Evolutionary conservation across 2,888 invertebrate genomes (phyloP), one percentile per base, ranked within the genome.

Genomic region (Drosophila paramelanica): DNA sequence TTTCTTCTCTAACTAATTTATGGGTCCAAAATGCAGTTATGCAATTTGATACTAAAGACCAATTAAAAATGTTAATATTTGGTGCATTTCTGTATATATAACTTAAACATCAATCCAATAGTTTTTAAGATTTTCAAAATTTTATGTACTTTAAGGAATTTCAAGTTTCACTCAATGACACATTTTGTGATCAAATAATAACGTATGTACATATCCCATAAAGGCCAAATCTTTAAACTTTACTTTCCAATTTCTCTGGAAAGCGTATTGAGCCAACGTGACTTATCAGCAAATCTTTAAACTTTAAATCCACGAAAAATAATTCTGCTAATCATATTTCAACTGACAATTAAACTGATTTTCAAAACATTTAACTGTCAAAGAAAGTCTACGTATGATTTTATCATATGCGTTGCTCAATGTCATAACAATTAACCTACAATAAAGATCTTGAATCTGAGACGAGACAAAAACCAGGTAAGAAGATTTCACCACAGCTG

Each of bases 381-480:
- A 88, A 87, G 87, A 85, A 85, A 85, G 90, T 89, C 66, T 49
- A 33, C 51, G 51, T 64, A 31, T 41, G 69, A 66, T 73, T 47
- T 42, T 42, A 70, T 61, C 75, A 66, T 67, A 55, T 67, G 69
- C 66, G 82, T 88, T 89, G 74, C 86, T 50, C 90, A 87, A 89
- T 87, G 87, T 71, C 83, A 84, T 62, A 77, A 81, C 86, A 64
- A 89, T 87, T 89, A 90, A 87, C 89, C 90, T 62, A 85, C 75
- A 73, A 89, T 75, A 58, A 72, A 85, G 90, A 88, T 89, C 89
- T 85, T 79, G 87, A 71, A 83, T 56, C 70, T 53, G 42, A 49
- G 74, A 50, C 45, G 57, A 45, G 81, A 51, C 52, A 47, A 31
- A 39, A 38, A n/a, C 47, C 45, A 47, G 45, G 53, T 61, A 59